Conservation (phyloP, 2,113 vertebrate genomes). For the Turnix velox region DNA sequence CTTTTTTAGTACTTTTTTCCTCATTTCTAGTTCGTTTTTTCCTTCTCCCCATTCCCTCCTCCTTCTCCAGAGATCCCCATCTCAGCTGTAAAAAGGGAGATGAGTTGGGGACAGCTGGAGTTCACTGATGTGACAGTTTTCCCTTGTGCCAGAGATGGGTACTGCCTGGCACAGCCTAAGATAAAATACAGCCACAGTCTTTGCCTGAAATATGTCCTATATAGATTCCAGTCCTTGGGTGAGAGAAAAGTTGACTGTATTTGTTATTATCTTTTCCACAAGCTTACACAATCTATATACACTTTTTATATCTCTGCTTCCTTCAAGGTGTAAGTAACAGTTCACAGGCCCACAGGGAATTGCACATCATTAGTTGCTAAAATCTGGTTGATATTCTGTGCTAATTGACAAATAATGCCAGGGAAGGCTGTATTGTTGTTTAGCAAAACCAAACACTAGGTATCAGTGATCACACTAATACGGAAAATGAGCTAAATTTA, state of each 20-base stretch:
- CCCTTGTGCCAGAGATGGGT: slow-evolving; percentile 21
- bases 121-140: slow-evolving; percentile 18
- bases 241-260: neutral
- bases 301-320: neutral
- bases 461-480: neutral
- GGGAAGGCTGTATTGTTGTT: neutral
- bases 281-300: neutral
- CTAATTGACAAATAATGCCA: neutral
- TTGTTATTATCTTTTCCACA: slow-evolving; percentile 3
- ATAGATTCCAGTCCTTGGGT: slow-evolving; percentile 28
- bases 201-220: slow-evolving; percentile 2
- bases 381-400: neutral
- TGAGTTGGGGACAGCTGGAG: slow-evolving; percentile 53
- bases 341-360: neutral
- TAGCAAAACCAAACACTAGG: neutral
- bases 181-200: neutral
- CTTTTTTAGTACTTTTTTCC: neutral
- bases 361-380: neutral
- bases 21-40: neutral
- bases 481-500: neutral
- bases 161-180: neutral
- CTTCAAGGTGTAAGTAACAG: neutral
- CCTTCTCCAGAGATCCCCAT: neutral
- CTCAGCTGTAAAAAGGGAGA: too few species aligned
- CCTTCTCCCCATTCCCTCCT: neutral